Evolutionary conservation across 2,888 invertebrate genomes (phyloP).

Genomic region (Phanerotoma sp.): DNA sequence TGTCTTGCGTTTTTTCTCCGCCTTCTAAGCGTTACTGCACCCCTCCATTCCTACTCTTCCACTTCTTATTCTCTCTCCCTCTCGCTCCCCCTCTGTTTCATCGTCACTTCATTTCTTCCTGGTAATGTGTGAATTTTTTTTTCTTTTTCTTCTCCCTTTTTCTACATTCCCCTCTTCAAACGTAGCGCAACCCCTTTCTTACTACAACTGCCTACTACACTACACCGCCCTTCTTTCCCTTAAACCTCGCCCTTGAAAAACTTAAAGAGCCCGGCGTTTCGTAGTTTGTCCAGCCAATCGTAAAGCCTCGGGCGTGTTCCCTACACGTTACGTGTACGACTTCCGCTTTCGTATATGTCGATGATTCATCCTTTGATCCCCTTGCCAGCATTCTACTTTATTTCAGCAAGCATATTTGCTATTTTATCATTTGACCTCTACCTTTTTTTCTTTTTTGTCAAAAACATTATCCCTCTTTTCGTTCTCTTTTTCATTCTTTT

Average conservation of each 20-base stretch:
- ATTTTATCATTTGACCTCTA: too few relatives aligned
- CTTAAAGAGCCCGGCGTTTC: conserved; percentile 25
- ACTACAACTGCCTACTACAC: conserved; percentile 22
- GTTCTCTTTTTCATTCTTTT: too few relatives aligned
- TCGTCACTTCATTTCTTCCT: conserved; percentile 33
- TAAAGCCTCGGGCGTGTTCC: conserved; percentile 31
- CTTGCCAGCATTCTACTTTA: conserved; percentile 6
- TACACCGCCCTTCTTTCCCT: conserved; percentile 21
- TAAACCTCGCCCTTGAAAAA: conserved; percentile 44
- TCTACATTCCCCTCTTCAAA: conserved; percentile 20
- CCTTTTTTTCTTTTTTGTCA: too few relatives aligned
- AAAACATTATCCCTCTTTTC: too few relatives aligned
- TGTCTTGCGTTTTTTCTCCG: conserved; percentile 31
- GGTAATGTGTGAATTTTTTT: conserved; percentile 4
- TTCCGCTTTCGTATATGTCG: conserved; percentile 17
- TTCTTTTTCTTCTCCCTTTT: conserved; percentile 3
- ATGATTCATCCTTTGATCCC: conserved; percentile 16
- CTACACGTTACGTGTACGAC: conserved; percentile 14
- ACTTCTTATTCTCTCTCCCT: conserved; percentile 22
- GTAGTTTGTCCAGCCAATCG: conserved; percentile 39
- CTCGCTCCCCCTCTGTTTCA: conserved; percentile 29
- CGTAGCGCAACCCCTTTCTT: conserved; percentile 26
- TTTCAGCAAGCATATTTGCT: conserved; percentile 3
- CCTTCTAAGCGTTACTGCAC: conserved; percentile 25
- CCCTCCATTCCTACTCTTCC: conserved; percentile 20